phyloP scores from a whole-genome alignment of 2,888 invertebrate species.

The Drosophila percnosoma region DNA sequence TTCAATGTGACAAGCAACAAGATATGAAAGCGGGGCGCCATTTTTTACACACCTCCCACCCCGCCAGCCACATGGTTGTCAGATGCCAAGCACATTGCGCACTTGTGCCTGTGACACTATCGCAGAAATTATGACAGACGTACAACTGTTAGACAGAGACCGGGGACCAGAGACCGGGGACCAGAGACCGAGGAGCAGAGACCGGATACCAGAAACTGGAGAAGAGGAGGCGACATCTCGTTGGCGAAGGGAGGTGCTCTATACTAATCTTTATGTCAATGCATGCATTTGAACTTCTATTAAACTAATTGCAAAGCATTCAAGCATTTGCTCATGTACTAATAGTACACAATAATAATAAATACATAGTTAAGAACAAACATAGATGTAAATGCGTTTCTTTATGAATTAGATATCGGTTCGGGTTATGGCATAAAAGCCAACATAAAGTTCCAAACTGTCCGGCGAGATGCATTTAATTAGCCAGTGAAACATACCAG shows the following conservation, averaged over 20 bases:
- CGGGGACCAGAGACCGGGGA: slow-evolving; percentile 7
- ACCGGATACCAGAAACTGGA: neutral
- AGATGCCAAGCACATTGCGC: slow-evolving; percentile 55
- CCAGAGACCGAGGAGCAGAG: slow-evolving; percentile 12
- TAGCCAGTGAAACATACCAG: slow-evolving; percentile 60
- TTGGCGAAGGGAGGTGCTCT: neutral
- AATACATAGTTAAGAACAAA: slow-evolving; percentile 51
- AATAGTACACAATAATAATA: slow-evolving; percentile 47
- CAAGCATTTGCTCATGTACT: slow-evolving; percentile 55
- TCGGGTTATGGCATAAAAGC: slow-evolving; percentile 48
- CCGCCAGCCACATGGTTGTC: slow-evolving; percentile 31
- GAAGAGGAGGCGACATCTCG: neutral
- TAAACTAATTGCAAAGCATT: slow-evolving; percentile 71
- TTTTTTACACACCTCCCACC: slow-evolving; percentile 64
- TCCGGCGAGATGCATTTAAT: slow-evolving; percentile 69
- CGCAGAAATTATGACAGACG: slow-evolving; percentile 72
- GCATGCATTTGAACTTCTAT: slow-evolving; percentile 77
- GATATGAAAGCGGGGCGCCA: slow-evolving; percentile 73
- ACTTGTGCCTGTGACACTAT: slow-evolving; percentile 70
- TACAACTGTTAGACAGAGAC: slow-evolving; percentile 53
- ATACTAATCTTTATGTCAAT: slow-evolving; percentile 58
- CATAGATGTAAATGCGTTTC: slow-evolving; percentile 54
- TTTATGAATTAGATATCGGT: slow-evolving; percentile 53
- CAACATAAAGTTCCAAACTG: slow-evolving; percentile 64
- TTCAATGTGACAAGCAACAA: slow-evolving; percentile 77